Evolutionary conservation across 2,113 vertebrate genomes (phyloP).

Genomic region (Clarias macrocephalus): DNA sequence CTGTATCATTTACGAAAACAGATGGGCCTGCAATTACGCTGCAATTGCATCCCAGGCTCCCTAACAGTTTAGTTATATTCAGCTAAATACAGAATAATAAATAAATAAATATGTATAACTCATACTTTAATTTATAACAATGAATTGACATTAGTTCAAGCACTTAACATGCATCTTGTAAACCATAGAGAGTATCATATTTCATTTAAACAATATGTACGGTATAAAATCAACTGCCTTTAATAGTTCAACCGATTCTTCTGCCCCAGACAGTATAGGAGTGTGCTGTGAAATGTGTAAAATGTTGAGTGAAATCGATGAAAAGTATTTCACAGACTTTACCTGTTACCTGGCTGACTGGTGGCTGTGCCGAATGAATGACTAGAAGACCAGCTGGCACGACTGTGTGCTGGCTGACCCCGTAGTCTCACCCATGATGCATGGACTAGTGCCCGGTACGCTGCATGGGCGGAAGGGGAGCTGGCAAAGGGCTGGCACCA

Average conservation of each 20-base stretch:
- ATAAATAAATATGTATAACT: not conserved
- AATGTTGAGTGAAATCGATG: not conserved
- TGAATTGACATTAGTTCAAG: not conserved
- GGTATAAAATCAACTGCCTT: not conserved
- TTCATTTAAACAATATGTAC: not conserved
- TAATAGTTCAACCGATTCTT: not conserved
- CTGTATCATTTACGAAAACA: no score
- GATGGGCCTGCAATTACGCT: no score
- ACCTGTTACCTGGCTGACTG: not conserved
- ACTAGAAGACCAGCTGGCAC: conserved; percentile 7
- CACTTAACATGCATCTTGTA: not conserved
- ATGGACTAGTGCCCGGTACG: not conserved
- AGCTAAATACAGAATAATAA: not conserved
- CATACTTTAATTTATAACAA: not conserved
- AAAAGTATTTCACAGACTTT: not conserved
- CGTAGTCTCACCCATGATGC: not conserved
- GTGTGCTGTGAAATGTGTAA: not conserved
- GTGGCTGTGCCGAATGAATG: not conserved
- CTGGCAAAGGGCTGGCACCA: conserved; percentile 15
- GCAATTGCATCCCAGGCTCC: no score
- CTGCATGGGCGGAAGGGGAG: not conserved
- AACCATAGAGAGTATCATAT: not conserved
- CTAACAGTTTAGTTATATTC: not conserved
- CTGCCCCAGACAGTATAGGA: not conserved
- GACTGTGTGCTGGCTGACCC: conserved; percentile 21